These are phyloP conservation scores for Diceros bicornis DNA, from an alignment of 2,797 vertebrate genomes.

Conservation along the genomic window DNA sequence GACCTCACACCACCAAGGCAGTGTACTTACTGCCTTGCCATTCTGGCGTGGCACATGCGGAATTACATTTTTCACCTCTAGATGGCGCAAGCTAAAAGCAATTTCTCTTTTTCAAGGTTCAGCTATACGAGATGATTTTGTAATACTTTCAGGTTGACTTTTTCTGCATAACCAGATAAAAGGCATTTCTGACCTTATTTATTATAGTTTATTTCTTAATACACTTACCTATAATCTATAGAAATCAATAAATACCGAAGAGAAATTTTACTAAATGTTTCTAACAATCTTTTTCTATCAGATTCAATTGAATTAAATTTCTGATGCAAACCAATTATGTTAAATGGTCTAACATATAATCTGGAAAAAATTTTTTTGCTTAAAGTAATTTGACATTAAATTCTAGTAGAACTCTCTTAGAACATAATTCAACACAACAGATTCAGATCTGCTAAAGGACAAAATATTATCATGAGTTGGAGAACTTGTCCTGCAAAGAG, in stretches of 20 bases:
- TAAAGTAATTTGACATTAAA: slow-evolving; percentile 31
- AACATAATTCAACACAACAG: neutral
- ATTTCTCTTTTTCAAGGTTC: slow-evolving; percentile 32
- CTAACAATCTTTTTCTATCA: neutral
- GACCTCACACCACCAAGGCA: neutral
- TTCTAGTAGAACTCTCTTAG: neutral
- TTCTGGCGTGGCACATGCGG: neutral
- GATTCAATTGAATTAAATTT: neutral
- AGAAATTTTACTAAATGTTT: slow-evolving; percentile 15
- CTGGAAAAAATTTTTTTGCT: neutral
- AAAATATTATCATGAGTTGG: neutral
- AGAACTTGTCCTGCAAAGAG: neutral
- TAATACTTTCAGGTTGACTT: neutral
- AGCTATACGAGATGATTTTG: neutral
- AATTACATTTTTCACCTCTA: slow-evolving; percentile 68
- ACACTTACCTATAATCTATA: neutral
- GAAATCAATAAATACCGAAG: neutral
- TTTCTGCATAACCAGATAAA: neutral
- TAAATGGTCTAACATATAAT: neutral
- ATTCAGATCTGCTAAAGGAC: neutral
- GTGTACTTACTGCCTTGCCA: neutral
- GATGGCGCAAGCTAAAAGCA: slow-evolving; percentile 71
- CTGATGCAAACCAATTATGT: slow-evolving; percentile 22
- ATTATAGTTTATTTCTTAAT: neutral
- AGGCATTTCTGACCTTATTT: neutral